Percentiles rank a stretch among this genome's conserved stretches.
Evolutionary conservation across 2,888 invertebrate species (phyloP).

Genomic region (Mythimna impura): DNA sequence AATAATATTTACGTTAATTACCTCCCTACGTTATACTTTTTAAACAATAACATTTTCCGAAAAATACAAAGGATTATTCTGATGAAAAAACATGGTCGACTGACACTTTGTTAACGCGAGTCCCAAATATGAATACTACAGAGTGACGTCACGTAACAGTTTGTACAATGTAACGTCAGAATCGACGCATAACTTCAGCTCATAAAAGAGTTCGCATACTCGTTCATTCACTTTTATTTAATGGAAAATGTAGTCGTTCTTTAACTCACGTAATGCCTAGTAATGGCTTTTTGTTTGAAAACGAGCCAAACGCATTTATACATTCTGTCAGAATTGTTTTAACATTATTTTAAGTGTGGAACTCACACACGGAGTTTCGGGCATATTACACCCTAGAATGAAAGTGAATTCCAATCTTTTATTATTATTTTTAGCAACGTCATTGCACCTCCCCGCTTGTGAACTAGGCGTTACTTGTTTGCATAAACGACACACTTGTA

Average conservation of each 20-base stretch:
- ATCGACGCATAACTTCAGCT: constrained; percentile 42
- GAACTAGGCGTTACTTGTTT: too few relatives aligned
- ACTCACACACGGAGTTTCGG: constrained; percentile 8
- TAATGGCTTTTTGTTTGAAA: constrained; percentile 65
- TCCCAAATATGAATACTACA: constrained; percentile 33
- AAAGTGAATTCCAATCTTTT: too few relatives aligned
- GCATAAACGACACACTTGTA: too few relatives aligned
- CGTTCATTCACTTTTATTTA: constrained; percentile 60
- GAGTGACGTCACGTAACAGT: constrained; percentile 37
- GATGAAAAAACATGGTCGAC: constrained; percentile 23
- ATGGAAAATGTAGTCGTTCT: constrained; percentile 54
- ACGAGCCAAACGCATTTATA: constrained; percentile 58
- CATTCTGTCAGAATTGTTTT: constrained; percentile 59
- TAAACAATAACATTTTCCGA: background rate
- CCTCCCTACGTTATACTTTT: background rate
- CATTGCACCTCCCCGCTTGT: too few relatives aligned
- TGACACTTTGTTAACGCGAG: constrained; percentile 23
- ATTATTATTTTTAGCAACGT: too few relatives aligned
- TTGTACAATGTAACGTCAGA: constrained; percentile 37
- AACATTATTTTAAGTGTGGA: constrained; percentile 41
- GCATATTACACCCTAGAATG: too few relatives aligned
- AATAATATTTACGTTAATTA: background rate
- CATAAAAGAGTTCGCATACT: constrained; percentile 51
- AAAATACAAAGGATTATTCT: background rate
- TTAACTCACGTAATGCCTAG: constrained; percentile 57